These are phyloP conservation scores for Chitala chitala DNA, from an alignment of 2,113 vertebrate species.

Conservation along the genomic window DNA sequence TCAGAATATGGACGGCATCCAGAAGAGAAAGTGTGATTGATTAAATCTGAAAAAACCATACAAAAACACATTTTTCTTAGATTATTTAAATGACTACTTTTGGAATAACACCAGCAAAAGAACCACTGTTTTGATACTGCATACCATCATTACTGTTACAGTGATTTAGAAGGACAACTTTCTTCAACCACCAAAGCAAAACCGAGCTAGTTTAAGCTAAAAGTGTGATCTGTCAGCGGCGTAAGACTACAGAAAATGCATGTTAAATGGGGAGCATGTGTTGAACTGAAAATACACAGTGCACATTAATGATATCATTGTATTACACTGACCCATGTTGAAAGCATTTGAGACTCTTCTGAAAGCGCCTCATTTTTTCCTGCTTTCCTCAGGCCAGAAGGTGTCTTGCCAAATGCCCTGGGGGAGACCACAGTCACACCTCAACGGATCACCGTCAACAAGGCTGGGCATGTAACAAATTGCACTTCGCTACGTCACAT, in stretches of 20 bases:
- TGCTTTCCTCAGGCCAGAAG: slow-evolving; percentile 12
- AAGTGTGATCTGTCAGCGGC: neutral
- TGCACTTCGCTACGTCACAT: slow-evolving; percentile 47
- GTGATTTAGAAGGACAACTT: neutral
- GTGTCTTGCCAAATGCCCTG: slow-evolving; percentile 51
- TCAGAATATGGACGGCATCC: too few species aligned
- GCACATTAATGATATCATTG: neutral
- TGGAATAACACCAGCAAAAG: neutral
- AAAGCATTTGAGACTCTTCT: neutral
- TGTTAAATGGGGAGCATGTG: neutral
- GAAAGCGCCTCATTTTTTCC: neutral
- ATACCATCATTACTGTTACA: neutral
- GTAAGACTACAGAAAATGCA: neutral
- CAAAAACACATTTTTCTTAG: neutral
- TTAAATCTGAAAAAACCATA: neutral
- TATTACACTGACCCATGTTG: neutral
- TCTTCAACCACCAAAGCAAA: neutral
- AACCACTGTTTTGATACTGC: neutral
- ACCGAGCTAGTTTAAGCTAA: neutral
- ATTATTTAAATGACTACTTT: neutral
- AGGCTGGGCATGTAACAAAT: slow-evolving; percentile 57
- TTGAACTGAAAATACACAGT: neutral
- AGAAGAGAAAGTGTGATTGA: neutral
- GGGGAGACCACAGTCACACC: slow-evolving; percentile 55
- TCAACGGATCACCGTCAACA: slow-evolving; percentile 58